Percentiles rank a stretch among this genome's conserved stretches.
Conservation (phyloP, 2,888 invertebrate genomes). For the Steinernema hermaphroditum region DNA sequence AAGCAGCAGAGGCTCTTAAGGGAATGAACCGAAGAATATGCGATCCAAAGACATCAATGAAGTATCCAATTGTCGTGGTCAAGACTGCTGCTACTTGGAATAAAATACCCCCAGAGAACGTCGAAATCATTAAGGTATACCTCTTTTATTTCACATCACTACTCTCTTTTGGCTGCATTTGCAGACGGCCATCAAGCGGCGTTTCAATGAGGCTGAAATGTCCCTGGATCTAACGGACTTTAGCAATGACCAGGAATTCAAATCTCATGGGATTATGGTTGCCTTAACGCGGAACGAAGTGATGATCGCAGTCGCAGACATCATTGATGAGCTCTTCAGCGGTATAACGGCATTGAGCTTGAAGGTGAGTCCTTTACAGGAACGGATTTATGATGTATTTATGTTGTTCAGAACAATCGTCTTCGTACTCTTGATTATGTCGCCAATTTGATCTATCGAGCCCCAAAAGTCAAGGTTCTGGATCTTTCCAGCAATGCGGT, state of each 20-base stretch:
- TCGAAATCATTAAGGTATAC: constrained; percentile 39
- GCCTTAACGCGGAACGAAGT: constrained; percentile 58
- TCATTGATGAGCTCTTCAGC: constrained; percentile 54
- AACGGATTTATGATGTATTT: too few species aligned
- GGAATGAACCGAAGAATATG: constrained; percentile 49
- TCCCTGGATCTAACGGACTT: constrained; percentile 59
- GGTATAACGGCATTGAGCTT: constrained; percentile 53
- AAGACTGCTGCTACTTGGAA: constrained; percentile 45
- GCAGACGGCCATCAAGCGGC: constrained; percentile 53
- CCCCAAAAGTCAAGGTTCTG: constrained; percentile 55
- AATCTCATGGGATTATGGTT: constrained; percentile 43
- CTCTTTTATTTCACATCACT: too few species aligned
- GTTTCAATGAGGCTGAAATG: constrained; percentile 49
- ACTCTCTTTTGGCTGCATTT: too few species aligned
- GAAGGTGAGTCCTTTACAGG: constrained; percentile 42
- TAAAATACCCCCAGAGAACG: constrained; percentile 35
- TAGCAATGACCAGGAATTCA: constrained; percentile 49
- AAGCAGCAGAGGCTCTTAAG: constrained; percentile 49
- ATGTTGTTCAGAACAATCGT: constrained; percentile 45
- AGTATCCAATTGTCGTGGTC: constrained; percentile 42
- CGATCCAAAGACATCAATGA: constrained; percentile 43
- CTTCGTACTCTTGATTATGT: constrained; percentile 54
- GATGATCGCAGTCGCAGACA: constrained; percentile 55
- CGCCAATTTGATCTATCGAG: constrained; percentile 49
- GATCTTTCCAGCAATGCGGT: constrained; percentile 63